phyloP scores from a whole-genome alignment of 2,888 invertebrate species.

The Aproaerema taeniolella region DNA sequence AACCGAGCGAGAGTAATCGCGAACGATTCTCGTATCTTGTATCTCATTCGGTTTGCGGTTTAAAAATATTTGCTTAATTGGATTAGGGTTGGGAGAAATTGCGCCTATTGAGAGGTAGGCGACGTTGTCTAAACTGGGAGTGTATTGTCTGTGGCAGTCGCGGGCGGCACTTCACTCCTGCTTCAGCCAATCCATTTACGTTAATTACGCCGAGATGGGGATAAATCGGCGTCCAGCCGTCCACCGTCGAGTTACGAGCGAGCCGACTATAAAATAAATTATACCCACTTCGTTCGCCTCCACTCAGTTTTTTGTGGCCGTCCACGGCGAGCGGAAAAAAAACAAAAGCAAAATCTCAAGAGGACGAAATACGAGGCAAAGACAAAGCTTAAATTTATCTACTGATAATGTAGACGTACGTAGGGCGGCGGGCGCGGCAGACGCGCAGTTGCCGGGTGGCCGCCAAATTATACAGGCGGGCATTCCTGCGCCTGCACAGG shows the following conservation, averaged over 20 bases:
- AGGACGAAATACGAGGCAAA: slow-evolving; percentile 77
- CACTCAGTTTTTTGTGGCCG: slow-evolving; percentile 74
- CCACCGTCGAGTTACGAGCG: slow-evolving; percentile 76
- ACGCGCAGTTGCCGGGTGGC: slow-evolving; percentile 58
- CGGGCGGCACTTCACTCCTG: slow-evolving; percentile 52
- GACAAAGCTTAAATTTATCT: slow-evolving; percentile 77
- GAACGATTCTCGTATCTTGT: slow-evolving; percentile 49
- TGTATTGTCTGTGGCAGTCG: slow-evolving; percentile 34
- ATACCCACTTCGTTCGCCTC: slow-evolving; percentile 76
- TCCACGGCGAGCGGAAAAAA: slow-evolving; percentile 54
- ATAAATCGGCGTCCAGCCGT: slow-evolving; percentile 76
- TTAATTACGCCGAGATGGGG: slow-evolving; percentile 74
- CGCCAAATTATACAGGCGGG: slow-evolving; percentile 71
- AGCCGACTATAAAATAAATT: slow-evolving; percentile 77
- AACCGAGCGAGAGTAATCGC: slow-evolving; percentile 59
- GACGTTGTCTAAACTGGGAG: slow-evolving; percentile 41
- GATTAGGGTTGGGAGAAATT: slow-evolving; percentile 33
- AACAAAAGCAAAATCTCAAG: slow-evolving; percentile 70
- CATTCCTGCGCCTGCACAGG: slow-evolving; percentile 61
- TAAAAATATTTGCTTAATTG: slow-evolving; percentile 55
- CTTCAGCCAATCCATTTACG: slow-evolving; percentile 74
- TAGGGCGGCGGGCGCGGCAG: slow-evolving; percentile 54
- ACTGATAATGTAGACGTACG: slow-evolving; percentile 77
- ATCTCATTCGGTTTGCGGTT: slow-evolving; percentile 61
- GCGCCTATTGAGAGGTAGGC: slow-evolving; percentile 20